These are phyloP conservation scores for Acomys russatus DNA, from an alignment of 2,797 vertebrate genomes.

Conservation along the genomic window DNA sequence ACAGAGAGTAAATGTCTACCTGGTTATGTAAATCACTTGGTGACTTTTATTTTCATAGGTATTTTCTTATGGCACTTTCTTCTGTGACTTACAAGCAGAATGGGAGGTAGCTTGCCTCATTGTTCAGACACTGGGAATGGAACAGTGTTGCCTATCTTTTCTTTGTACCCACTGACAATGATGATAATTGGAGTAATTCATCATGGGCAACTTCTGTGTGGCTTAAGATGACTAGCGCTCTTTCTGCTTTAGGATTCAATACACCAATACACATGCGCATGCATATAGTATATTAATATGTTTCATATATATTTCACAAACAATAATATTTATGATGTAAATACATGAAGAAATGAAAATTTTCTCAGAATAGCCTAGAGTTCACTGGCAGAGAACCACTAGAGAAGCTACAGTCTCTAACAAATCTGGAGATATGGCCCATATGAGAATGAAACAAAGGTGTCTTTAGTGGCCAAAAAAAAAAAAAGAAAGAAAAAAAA, in stretches of 20 bases:
- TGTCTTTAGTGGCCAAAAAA: neutral
- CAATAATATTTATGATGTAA: neutral
- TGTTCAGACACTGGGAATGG: neutral
- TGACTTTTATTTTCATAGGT: neutral
- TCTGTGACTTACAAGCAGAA: neutral
- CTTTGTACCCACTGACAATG: neutral
- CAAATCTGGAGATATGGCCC: neutral
- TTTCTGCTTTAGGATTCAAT: constrained; percentile 38
- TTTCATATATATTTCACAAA: neutral
- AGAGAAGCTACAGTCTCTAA: neutral
- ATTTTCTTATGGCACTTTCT: neutral
- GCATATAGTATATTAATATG: too few relatives aligned
- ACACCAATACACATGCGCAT: too few relatives aligned
- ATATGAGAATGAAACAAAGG: neutral
- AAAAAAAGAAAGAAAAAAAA: too few relatives aligned
- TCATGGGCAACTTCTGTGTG: neutral
- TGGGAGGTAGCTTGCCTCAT: neutral
- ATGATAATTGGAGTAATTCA: neutral
- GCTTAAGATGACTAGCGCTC: neutral
- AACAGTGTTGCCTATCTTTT: neutral
- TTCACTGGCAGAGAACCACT: neutral
- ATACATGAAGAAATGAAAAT: neutral
- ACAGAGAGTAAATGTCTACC: neutral
- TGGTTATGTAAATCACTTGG: neutral
- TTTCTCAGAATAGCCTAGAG: neutral